A percentile compares a stretch with the other conserved stretches of the same genome.
phyloP scores from a whole-genome alignment of 2,797 vertebrate species.

The Pogonophryne albipinna region DNA sequence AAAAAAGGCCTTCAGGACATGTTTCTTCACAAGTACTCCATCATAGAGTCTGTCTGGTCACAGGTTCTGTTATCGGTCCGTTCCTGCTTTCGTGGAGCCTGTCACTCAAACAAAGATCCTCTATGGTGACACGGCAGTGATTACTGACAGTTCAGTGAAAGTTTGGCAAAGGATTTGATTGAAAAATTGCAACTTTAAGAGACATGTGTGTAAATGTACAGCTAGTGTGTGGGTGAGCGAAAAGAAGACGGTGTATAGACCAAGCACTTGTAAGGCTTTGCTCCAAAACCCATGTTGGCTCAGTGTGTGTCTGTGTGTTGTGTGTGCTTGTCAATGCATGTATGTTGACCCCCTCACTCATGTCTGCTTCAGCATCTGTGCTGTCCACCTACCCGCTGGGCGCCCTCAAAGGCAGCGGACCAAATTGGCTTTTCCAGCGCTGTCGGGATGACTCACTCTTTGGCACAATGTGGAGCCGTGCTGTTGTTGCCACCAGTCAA shows the following conservation, averaged over 20 bases:
- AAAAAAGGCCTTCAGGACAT: slow-evolving; percentile 39
- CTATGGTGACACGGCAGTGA: slow-evolving; percentile 54
- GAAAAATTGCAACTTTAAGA: slow-evolving; percentile 58
- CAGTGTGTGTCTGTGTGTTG: slow-evolving; percentile 22
- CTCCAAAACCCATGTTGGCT: slow-evolving; percentile 38
- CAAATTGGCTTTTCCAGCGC: slow-evolving; percentile 64
- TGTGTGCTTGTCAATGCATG: slow-evolving; percentile 21
- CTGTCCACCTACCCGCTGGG: slow-evolving; percentile 58
- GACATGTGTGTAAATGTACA: slow-evolving; percentile 13
- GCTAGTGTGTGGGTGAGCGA: slow-evolving; percentile 8
- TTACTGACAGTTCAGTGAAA: slow-evolving; percentile 73
- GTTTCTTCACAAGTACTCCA: slow-evolving; percentile 47
- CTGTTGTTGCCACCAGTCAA: slow-evolving; percentile 66
- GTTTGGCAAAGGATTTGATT: slow-evolving; percentile 60
- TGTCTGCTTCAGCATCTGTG: slow-evolving; percentile 38
- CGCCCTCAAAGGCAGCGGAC: slow-evolving; percentile 41
- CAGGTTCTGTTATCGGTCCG: slow-evolving; percentile 42
- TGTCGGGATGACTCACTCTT: slow-evolving; percentile 70
- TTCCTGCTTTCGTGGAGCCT: slow-evolving; percentile 57
- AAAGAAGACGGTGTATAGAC: slow-evolving; percentile 15
- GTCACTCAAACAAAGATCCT: slow-evolving; percentile 57
- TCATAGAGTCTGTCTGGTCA: slow-evolving; percentile 53
- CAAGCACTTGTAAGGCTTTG: slow-evolving; percentile 14
- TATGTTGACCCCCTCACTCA: slow-evolving; percentile 41
- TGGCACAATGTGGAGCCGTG: slow-evolving; percentile 53